Conservation (phyloP, 2,888 invertebrate species). For the Acrocyrtus sp. region DNA sequence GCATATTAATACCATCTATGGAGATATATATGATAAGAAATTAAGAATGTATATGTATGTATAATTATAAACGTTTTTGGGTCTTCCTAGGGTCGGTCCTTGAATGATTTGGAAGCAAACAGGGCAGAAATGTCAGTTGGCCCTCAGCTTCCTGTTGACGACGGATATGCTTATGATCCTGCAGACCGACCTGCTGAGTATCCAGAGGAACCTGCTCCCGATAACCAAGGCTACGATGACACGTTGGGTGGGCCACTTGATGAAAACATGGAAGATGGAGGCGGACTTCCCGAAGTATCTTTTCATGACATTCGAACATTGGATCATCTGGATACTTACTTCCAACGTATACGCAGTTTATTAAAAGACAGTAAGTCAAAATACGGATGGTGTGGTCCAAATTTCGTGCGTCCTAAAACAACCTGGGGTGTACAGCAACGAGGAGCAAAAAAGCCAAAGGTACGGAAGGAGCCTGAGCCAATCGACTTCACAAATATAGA, state of each 20-base stretch:
- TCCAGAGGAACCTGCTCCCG: constrained; percentile 29
- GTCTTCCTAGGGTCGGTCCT: constrained; percentile 42
- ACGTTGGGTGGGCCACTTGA: constrained; percentile 28
- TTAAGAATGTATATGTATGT: no score
- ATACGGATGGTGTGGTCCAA: constrained; percentile 59
- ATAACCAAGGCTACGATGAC: constrained; percentile 16
- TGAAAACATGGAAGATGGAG: background rate
- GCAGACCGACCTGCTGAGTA: constrained; percentile 53
- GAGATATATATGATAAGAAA: no score
- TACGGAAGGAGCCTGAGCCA: constrained; percentile 32
- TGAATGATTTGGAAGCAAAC: constrained; percentile 33
- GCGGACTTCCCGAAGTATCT: constrained; percentile 14
- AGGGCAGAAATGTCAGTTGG: constrained; percentile 2
- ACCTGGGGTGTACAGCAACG: constrained; percentile 12
- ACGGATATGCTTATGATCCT: constrained; percentile 56
- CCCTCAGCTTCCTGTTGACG: constrained; percentile 17
- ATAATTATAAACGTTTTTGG: background rate
- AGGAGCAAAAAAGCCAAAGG: constrained; percentile 29
- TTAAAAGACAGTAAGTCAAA: constrained; percentile 43
- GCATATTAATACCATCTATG: no score
- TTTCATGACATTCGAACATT: constrained; percentile 26
- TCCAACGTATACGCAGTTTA: constrained; percentile 21
- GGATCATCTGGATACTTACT: constrained; percentile 33
- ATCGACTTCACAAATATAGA: constrained; percentile 44
- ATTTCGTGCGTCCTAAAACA: constrained; percentile 50